Evolutionary conservation across 2,888 invertebrate species (phyloP).

Genomic region (Drosophila quinaria): DNA sequence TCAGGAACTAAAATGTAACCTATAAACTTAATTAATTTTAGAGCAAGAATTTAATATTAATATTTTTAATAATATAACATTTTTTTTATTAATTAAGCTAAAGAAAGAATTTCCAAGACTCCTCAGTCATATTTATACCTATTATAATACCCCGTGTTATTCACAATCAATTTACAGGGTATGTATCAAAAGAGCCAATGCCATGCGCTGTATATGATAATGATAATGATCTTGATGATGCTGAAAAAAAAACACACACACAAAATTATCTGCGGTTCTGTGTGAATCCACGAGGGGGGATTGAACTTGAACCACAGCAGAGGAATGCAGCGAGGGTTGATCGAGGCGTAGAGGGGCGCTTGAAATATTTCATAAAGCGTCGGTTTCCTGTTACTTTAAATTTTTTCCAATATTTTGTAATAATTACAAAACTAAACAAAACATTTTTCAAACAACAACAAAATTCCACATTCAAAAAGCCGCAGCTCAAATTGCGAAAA

Average conservation of each 20-base stretch:
- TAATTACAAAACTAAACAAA: slow-evolving; percentile 59
- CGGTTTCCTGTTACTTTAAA: slow-evolving; percentile 40
- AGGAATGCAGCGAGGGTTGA: background rate
- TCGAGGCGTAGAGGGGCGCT: background rate
- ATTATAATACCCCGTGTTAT: background rate
- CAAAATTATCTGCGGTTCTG: slow-evolving; percentile 16
- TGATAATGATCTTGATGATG: slow-evolving; percentile 49
- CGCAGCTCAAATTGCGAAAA: slow-evolving; percentile 48
- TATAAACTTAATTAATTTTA: background rate
- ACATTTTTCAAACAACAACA: slow-evolving; percentile 33
- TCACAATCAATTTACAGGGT: slow-evolving; percentile 14
- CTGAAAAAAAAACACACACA: background rate
- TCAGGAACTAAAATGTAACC: background rate
- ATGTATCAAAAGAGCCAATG: slow-evolving; percentile 35
- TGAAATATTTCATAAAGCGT: slow-evolving; percentile 47
- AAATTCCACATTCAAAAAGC: slow-evolving; percentile 11
- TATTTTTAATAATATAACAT: no score
- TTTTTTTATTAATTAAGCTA: no score
- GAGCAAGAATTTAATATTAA: background rate
- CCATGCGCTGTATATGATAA: slow-evolving; percentile 43
- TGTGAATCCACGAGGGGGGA: slow-evolving; percentile 4
- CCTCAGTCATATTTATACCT: background rate
- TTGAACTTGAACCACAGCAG: background rate
- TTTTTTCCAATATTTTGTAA: slow-evolving; percentile 37
- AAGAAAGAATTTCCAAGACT: background rate